A percentile compares a stretch with the other conserved stretches of the same genome.
Conservation (phyloP, 2,113 vertebrate genomes). For the Argyrosomus japonicus region DNA sequence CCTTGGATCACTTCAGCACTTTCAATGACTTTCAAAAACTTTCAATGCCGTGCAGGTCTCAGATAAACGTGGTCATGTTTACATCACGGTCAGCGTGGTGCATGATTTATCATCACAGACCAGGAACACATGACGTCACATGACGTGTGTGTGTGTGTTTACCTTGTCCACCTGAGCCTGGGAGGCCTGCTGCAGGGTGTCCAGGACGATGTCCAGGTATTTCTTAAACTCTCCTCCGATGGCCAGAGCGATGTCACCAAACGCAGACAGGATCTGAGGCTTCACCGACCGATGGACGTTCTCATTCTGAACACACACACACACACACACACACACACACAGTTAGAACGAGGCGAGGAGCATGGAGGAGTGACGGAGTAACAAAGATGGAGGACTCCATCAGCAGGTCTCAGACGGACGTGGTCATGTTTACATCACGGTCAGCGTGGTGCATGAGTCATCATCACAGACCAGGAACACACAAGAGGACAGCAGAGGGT, state of each 20-base stretch:
- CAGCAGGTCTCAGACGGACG: conserved; percentile 27
- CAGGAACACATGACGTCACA: neutral
- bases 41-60: conserved; percentile 5
- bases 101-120: conserved; percentile 47
- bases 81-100: conserved; percentile 53
- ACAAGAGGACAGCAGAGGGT: no score
- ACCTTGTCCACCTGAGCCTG: conserved; percentile 99
- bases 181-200: conserved; percentile 96
- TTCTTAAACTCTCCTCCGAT: conserved; percentile 99
- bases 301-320: conserved; percentile 87
- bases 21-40: no score
- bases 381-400: neutral
- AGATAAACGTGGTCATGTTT: conserved; percentile 5
- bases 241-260: conserved; percentile 96
- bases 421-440: conserved; percentile 21
- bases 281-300: conserved; percentile 98
- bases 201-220: conserved; percentile 95
- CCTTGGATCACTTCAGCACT: no score
- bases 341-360: neutral
- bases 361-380: neutral
- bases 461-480: conserved; percentile 26
- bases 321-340: neutral
- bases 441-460: conserved; percentile 55
- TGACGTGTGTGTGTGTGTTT: no score
- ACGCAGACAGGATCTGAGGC: conserved; percentile 97